Evolutionary conservation across 2,113 vertebrate genomes (phyloP).

Genomic region (Aythya baeri): DNA sequence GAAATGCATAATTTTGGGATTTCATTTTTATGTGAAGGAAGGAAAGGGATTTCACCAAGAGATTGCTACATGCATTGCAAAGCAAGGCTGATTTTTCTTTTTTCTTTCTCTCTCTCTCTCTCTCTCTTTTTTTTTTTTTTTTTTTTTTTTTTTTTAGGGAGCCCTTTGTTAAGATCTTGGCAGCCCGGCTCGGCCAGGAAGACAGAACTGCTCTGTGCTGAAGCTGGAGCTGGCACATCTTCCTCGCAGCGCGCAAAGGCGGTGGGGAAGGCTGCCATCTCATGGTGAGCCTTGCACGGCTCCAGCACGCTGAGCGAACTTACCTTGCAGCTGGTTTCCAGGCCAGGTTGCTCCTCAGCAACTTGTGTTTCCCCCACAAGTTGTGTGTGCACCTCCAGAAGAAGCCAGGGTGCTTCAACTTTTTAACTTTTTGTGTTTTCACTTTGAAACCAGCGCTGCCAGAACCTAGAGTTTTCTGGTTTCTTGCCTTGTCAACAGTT

Average conservation of each 20-base stretch:
- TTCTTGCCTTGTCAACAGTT: not conserved
- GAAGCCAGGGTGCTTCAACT: not conserved
- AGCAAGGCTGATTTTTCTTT: not conserved
- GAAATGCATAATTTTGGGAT: not conserved
- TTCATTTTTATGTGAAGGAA: not conserved
- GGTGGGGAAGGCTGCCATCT: slow-evolving; percentile 64
- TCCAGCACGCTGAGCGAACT: not conserved
- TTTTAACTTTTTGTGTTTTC: not conserved
- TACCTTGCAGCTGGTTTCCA: rapidly evolving
- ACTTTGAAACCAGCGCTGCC: not conserved
- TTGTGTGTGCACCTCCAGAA: not conserved
- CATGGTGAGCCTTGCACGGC: slow-evolving; percentile 22
- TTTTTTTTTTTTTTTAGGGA: slow-evolving; percentile 12
- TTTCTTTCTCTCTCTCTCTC: too few species aligned
- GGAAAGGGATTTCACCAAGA: not conserved
- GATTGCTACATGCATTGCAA: not conserved
- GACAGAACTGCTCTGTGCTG: slow-evolving; percentile 56
- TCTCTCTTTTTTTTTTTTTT: too few species aligned
- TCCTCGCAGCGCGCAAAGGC: not conserved
- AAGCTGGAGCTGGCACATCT: not conserved
- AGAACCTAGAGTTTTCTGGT: not conserved
- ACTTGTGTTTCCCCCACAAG: not conserved
- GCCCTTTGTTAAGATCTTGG: slow-evolving; percentile 61
- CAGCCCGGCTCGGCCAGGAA: slow-evolving; percentile 19
- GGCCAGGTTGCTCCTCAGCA: not conserved